phyloP scores from a whole-genome alignment of 1,140 invertebrate species.

The Temnothorax nylanderi region DNA sequence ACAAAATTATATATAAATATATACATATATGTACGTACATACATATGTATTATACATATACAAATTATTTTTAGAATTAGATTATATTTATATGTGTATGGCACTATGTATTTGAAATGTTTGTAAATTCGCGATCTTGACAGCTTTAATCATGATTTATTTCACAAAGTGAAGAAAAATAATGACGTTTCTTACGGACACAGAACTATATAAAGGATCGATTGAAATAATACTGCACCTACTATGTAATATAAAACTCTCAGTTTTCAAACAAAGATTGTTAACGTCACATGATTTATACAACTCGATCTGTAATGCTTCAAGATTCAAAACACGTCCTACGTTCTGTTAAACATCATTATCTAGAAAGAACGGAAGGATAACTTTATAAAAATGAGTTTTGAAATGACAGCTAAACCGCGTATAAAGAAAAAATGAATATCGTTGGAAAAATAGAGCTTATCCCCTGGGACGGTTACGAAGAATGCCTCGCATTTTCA shows the following conservation, averaged over 20 bases:
- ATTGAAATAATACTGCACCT: not conserved
- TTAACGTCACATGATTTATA: not conserved
- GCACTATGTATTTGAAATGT: not conserved
- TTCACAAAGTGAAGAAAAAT: not conserved
- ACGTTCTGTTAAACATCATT: not conserved
- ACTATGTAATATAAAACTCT: not conserved
- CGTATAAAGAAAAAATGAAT: conserved; percentile 21
- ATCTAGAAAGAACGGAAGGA: not conserved
- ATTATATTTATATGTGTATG: not conserved
- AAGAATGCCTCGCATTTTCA: conserved; percentile 11
- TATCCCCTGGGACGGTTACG: not conserved
- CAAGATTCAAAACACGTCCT: not conserved
- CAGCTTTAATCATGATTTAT: not conserved
- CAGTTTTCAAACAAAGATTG: not conserved
- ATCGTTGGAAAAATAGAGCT: conserved; percentile 26
- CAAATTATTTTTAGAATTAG: too few species aligned
- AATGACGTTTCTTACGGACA: not conserved
- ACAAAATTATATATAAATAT: too few species aligned
- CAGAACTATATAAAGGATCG: not conserved
- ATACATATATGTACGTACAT: too few species aligned
- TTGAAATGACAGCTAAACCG: conserved; percentile 22
- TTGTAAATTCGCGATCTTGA: not conserved
- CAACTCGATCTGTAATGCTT: not conserved
- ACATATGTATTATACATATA: too few species aligned
- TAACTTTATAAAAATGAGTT: conserved; percentile 9